Conservation (phyloP, 1,140 invertebrate genomes). For the Capitella teleta region DNA sequence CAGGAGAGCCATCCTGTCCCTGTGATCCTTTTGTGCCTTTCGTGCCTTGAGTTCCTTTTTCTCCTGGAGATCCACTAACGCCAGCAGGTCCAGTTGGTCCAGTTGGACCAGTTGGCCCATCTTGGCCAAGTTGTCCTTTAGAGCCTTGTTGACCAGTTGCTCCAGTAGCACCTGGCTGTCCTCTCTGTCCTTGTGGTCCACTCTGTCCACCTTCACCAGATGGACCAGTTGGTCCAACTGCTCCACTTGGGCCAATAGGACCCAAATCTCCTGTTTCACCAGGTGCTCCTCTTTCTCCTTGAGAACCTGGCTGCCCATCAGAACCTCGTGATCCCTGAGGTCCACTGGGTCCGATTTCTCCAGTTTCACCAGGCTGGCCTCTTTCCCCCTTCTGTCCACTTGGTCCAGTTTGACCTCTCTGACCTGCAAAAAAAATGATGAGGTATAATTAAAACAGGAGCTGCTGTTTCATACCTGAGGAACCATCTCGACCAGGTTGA, state of each 20-base stretch:
- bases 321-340: background rate
- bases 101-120: slow-evolving; percentile 3
- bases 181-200: slow-evolving; percentile 1
- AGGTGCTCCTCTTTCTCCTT: slow-evolving; percentile 3
- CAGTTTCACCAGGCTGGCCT: slow-evolving; percentile 6
- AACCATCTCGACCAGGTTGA: background rate
- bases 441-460: background rate
- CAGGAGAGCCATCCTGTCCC: background rate
- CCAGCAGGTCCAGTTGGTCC: slow-evolving; percentile 6
- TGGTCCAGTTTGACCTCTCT: background rate
- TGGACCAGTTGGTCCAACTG: background rate
- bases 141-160: slow-evolving; percentile 6
- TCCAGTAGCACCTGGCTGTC: slow-evolving; percentile 1
- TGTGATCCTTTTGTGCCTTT: background rate
- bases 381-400: background rate
- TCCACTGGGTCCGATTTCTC: background rate
- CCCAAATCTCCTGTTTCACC: slow-evolving; percentile 8
- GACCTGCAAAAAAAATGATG: background rate
- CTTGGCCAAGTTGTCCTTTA: slow-evolving; percentile 1
- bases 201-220: background rate
- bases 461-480: background rate
- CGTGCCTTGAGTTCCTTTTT: slow-evolving; percentile 1
- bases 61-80: slow-evolving; percentile 3
- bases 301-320: slow-evolving; percentile 3
- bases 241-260: slow-evolving; percentile 1